Base-by-base conservation (phyloP, 2,888 invertebrate genomes). In the Synanthedon formicaeformis region DNA sequence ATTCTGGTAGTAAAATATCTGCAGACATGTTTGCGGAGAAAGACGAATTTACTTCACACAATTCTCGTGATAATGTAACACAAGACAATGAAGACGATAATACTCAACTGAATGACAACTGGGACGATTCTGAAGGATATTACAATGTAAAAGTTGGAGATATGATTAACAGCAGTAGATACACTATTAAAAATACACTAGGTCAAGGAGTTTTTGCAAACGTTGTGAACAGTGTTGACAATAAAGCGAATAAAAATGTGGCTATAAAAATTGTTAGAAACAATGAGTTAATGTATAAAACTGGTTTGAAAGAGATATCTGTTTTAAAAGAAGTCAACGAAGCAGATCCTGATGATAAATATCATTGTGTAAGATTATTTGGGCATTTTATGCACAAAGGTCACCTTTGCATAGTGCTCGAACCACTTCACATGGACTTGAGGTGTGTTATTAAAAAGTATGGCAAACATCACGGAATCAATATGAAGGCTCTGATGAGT, bases 41-140 rank as follows among this genome's bases (percentile, higher is more conserved):
- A 65, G 94, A 95, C 76, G 94, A 94, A 73, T 95, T 96, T 76
- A 91, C 92, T 45, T 90, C 92, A 66, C 92, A 92, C 67, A 91
- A 63, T 57, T 56, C 54, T 41, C 56, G 60, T 3, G 72, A 77
- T 52, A 66, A 64, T 57, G 64, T 69, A 8, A 66, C 60, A 51
- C 73, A 74, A 58, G 67, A 66, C 54, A 69, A 71, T 50, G 69
- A 66, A 58, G 91, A 91, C 57, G 88, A 89, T 55, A 97, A 97
- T 75, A 94, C 96, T 81, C 96, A 96, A 12, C 93, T 95, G 57
- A 95, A 93, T 4, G 99, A 99, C 76, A 99, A 99, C 78, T 99
- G 98, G 98, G 99, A 99, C 78, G 98, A 99, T 88, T 93, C 96
- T 4, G 99, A 99, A 78, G 99, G 99, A 50, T 99, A 99, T 80